Percentiles rank a stretch among this genome's conserved stretches.
Conservation (phyloP, 2,888 invertebrate species). For the Apodemia mormo region DNA sequence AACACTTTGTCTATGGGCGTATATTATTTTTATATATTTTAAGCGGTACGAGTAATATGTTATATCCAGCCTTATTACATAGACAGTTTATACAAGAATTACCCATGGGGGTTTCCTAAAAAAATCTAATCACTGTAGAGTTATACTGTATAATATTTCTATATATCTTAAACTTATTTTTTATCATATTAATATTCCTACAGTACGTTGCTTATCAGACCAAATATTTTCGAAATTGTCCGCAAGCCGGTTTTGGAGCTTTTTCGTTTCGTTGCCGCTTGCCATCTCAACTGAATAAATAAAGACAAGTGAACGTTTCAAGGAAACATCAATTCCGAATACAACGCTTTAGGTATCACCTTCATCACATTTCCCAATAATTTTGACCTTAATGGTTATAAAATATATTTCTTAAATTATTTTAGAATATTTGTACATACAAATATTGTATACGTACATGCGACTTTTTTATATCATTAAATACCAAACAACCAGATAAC, state of each 20-base stretch:
- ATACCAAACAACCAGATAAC: too few relatives aligned
- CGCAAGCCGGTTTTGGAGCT: conserved; percentile 68
- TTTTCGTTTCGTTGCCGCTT: conserved; percentile 54
- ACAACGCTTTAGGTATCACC: conserved; percentile 44
- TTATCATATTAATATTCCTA: conserved; percentile 10
- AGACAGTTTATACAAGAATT: too few relatives aligned
- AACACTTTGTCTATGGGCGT: too few relatives aligned
- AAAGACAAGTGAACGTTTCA: conserved; percentile 66
- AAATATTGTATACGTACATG: too few relatives aligned
- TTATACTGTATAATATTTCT: too few relatives aligned
- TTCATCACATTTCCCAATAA: conserved; percentile 11
- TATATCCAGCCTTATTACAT: too few relatives aligned
- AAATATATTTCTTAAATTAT: not conserved
- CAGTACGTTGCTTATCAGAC: conserved; percentile 59
- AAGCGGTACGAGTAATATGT: too few relatives aligned
- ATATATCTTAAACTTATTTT: not conserved
- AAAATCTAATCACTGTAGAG: too few relatives aligned
- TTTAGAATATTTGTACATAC: too few relatives aligned
- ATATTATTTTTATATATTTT: too few relatives aligned
- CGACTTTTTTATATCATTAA: too few relatives aligned
- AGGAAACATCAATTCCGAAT: conserved; percentile 63
- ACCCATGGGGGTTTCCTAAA: too few relatives aligned
- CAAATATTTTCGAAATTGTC: conserved; percentile 76
- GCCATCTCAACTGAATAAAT: conserved; percentile 73
- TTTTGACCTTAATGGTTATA: not conserved